Evolutionary conservation across 2,113 vertebrate genomes (phyloP).

Genomic region (Seriola quinqueradiata): DNA sequence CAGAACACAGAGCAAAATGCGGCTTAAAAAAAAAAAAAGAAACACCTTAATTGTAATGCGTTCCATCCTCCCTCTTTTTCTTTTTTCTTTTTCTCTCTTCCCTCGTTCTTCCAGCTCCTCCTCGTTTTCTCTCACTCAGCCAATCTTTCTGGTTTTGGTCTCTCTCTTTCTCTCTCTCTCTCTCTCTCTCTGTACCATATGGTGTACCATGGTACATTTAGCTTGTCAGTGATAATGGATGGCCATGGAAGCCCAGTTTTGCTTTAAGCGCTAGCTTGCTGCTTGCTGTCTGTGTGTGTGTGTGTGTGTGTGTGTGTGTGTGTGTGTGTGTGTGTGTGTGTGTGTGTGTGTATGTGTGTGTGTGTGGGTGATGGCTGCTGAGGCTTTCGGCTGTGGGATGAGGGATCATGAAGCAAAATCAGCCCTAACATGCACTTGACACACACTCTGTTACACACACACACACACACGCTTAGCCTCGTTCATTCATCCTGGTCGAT

Average conservation of each 20-base stretch:
- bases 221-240: conserved; percentile 85
- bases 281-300: conserved; percentile 57
- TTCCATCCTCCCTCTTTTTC: conserved; percentile 34
- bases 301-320: conserved; percentile 44
- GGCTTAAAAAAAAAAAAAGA: background rate
- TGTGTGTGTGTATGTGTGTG: background rate
- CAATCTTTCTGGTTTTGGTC: conserved; percentile 22
- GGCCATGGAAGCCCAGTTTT: conserved; percentile 84
- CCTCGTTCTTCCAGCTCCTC: conserved; percentile 12
- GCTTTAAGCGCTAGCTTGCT: conserved; percentile 84
- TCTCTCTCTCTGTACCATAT: conserved; percentile 76
- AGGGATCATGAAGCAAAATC: conserved; percentile 53
- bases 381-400: conserved; percentile 42
- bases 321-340: conserved; percentile 28
- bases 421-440: conserved; percentile 51
- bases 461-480: conserved; percentile 8
- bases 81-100: conserved; percentile 16
- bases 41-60: conserved; percentile 41
- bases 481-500: background rate
- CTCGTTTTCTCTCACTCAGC: conserved; percentile 18
- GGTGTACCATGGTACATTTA: conserved; percentile 84
- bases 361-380: conserved; percentile 39
- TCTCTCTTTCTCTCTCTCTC: conserved; percentile 34
- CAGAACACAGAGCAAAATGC: conserved; percentile 14
- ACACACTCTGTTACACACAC: conserved; percentile 12